A percentile compares a stretch with the other conserved stretches of the same genome.
Evolutionary conservation across 2,797 vertebrate genomes (phyloP).

Genomic region (Clarias platycephalus): DNA sequence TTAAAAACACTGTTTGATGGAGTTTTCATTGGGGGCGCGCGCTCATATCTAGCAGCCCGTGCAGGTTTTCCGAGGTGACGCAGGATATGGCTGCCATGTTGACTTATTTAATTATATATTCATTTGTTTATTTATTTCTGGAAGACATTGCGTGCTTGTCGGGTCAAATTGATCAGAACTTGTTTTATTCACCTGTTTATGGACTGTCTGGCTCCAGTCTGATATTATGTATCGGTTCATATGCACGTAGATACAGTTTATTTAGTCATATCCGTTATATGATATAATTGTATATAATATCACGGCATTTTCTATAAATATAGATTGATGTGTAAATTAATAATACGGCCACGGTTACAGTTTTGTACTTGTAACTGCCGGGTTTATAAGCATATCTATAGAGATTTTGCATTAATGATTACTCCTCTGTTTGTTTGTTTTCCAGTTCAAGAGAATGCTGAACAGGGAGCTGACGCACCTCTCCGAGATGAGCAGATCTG

Average conservation of each 20-base stretch:
- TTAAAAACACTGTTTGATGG: neutral
- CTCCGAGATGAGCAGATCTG: conserved; percentile 99
- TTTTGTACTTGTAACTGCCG: neutral
- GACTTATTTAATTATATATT: conserved; percentile 58
- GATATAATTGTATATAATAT: neutral
- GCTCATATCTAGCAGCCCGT: neutral
- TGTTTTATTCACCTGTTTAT: neutral
- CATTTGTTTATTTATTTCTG: conserved; percentile 54
- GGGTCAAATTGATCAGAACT: neutral
- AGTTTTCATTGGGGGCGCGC: neutral
- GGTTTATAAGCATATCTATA: neutral
- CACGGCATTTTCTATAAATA: neutral
- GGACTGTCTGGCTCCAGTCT: neutral
- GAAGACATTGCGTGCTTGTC: conserved; percentile 23
- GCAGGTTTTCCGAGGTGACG: conserved; percentile 43
- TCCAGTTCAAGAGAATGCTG: conserved; percentile 99
- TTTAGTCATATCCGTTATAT: neutral
- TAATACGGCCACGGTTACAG: neutral
- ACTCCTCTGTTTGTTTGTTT: conserved; percentile 21
- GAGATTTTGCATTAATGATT: neutral
- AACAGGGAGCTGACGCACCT: conserved; percentile 98
- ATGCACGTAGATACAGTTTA: neutral
- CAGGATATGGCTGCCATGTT: conserved; percentile 56
- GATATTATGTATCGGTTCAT: neutral
- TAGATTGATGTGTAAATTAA: neutral